Percentiles rank a stretch among this genome's conserved stretches.
Evolutionary conservation across 2,797 vertebrate species (phyloP).

Genomic region (Loriculus beryllinus): DNA sequence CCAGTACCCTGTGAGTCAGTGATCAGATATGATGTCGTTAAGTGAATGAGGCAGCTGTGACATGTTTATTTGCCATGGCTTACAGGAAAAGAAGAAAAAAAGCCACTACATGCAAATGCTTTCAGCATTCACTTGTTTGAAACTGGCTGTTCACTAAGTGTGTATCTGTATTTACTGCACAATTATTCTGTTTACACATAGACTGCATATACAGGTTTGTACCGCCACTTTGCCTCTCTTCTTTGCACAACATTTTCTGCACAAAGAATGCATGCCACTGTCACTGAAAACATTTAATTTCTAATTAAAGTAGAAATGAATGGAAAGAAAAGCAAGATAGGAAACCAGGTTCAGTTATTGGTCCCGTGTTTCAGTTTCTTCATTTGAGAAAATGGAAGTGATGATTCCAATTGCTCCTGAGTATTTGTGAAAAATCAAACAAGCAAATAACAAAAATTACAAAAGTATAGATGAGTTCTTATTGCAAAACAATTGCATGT

Average conservation of each 20-base stretch:
- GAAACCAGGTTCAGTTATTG: neutral
- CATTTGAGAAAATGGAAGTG: neutral
- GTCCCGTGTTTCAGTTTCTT: neutral
- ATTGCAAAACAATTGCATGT: neutral
- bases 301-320: neutral
- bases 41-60: neutral
- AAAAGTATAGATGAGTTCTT: neutral
- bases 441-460: neutral
- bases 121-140: neutral
- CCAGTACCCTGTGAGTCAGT: neutral
- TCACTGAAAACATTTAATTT: neutral
- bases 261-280: neutral
- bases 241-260: neutral
- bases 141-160: neutral
- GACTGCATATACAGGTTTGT: neutral
- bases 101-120: accelerated
- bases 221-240: neutral
- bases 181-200: neutral
- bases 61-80: neutral
- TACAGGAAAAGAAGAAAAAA: neutral
- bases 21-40: neutral
- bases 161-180: no score
- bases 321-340: neutral
- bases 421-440: neutral
- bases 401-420: neutral